Base-by-base conservation (phyloP, 1,140 invertebrate species). In the Zaprionus nigranus region DNA sequence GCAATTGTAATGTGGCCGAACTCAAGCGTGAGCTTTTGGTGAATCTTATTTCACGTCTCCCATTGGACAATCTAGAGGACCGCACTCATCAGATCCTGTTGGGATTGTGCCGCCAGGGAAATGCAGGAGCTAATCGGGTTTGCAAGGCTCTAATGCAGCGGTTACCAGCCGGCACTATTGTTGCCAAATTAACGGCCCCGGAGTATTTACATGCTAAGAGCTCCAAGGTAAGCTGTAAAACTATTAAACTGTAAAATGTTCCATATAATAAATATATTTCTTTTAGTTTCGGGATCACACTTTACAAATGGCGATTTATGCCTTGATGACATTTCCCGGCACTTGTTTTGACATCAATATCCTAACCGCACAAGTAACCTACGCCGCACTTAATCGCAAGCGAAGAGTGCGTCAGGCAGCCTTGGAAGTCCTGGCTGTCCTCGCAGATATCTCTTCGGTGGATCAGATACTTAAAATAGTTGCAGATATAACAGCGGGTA, bases 291-390 rank as follows among this genome's bases (percentile, higher is more conserved):
- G 96, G 70, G 96, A 97, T 93, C 96, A 97, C 82, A 95, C 96
- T 1, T 88, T 97, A 20, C 96, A 97, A 91, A 94, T 97, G 70
- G 93, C 97, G 24, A 96, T 97, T 71, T 96, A 95, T 68, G 95
- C 96, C 3, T 91, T 97, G 51, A 94, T 97, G 75, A 96, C 96
- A 22, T 97, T 97, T 93, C 97, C 97, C 3, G 96, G 96, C 84
- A 96, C 95, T 49, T 96, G 97, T 64, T 96, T 98, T 91, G 96
- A 97, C 92, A 94, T 96, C 24, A 91, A 93, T 13, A 93, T 93
- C 9, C 93, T 97, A 12, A 95, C 95, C 34, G 88, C 92, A 15
- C 93, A 94, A 74, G 94, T 94, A 12, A 94, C 95, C 15, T 93
- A 93, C 40, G 94, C 95, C 60, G 93, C 97, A 17, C 93, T 94